phyloP scores from a whole-genome alignment of 2,113 vertebrate species.

The Bujurquina vittata region DNA sequence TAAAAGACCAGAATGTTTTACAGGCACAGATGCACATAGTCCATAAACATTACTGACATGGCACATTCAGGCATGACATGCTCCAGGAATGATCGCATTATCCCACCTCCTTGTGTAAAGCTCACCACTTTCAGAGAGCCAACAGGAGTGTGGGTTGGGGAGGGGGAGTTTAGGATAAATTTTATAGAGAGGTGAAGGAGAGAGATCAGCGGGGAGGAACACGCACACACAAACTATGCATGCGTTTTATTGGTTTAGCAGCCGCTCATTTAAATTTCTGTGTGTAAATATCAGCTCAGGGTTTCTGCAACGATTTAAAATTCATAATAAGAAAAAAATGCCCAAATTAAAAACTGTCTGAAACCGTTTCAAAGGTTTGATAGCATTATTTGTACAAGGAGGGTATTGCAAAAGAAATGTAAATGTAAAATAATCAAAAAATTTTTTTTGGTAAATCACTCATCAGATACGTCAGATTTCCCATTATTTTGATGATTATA shows the following conservation, averaged over 20 bases:
- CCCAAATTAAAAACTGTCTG: background rate
- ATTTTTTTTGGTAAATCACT: background rate
- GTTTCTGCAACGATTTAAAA: background rate
- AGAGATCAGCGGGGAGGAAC: background rate
- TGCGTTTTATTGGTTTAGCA: slow-evolving; percentile 5
- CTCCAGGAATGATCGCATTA: slow-evolving; percentile 35
- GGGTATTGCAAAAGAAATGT: background rate
- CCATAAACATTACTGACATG: slow-evolving; percentile 50
- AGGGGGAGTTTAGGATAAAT: background rate
- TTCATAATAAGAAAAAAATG: background rate
- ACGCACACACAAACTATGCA: background rate
- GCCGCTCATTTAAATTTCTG: background rate
- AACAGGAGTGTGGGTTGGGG: background rate
- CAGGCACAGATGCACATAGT: slow-evolving; percentile 32
- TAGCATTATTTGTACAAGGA: background rate
- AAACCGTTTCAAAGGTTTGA: background rate
- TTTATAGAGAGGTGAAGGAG: background rate
- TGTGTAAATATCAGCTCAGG: background rate
- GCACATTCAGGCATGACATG: slow-evolving; percentile 34
- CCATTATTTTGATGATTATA: background rate
- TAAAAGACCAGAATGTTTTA: slow-evolving; percentile 50
- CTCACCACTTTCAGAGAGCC: background rate
- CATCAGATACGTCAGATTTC: background rate
- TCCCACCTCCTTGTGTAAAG: slow-evolving; percentile 13
- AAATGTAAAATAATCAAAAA: background rate